A percentile compares a stretch with the other conserved stretches of the same genome.
Conservation (phyloP, 2,888 invertebrate species). For the Drosophila villosipedis region DNA sequence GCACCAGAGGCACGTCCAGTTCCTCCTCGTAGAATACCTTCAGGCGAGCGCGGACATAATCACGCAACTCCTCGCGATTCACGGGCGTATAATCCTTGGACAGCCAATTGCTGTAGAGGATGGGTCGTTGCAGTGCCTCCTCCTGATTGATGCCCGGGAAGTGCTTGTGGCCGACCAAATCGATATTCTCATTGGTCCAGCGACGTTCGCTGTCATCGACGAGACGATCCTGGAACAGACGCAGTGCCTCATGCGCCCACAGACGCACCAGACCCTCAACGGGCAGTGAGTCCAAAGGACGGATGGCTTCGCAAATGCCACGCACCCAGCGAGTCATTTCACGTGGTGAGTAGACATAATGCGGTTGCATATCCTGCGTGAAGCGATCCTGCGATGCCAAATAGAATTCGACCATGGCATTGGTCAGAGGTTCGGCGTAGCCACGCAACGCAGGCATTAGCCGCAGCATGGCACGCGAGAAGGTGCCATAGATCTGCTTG, state of each 20-base stretch:
- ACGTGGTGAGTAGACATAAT: slow-evolving; percentile 99
- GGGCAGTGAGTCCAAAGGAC: slow-evolving; percentile 95
- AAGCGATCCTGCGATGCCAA: slow-evolving; percentile 98
- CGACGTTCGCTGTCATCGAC: slow-evolving; percentile 97
- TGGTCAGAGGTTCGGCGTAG: slow-evolving; percentile 98
- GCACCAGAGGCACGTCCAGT: slow-evolving; percentile 97
- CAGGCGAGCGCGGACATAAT: slow-evolving; percentile 98
- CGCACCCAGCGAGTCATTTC: slow-evolving; percentile 99
- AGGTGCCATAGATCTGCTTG: slow-evolving; percentile 99
- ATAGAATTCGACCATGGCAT: slow-evolving; percentile 99
- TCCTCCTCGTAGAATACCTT: slow-evolving; percentile 99
- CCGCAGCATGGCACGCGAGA: slow-evolving; percentile 98
- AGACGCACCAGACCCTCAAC: slow-evolving; percentile 98
- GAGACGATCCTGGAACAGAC: slow-evolving; percentile 97
- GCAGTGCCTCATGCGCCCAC: slow-evolving; percentile 99
- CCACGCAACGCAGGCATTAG: slow-evolving; percentile 96
- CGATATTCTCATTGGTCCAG: slow-evolving; percentile 99
- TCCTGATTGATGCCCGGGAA: slow-evolving; percentile 96
- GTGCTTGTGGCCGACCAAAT: slow-evolving; percentile 95
- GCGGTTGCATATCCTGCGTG: slow-evolving; percentile 99
- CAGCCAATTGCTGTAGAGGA: slow-evolving; percentile 99
- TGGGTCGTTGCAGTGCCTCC: slow-evolving; percentile 95
- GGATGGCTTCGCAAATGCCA: slow-evolving; percentile 99
- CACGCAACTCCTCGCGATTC: slow-evolving; percentile 95
- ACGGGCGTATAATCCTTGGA: slow-evolving; percentile 99